Evolutionary conservation across 2,888 invertebrate genomes (phyloP).

Genomic region (Synanthedon andrenaeformis): DNA sequence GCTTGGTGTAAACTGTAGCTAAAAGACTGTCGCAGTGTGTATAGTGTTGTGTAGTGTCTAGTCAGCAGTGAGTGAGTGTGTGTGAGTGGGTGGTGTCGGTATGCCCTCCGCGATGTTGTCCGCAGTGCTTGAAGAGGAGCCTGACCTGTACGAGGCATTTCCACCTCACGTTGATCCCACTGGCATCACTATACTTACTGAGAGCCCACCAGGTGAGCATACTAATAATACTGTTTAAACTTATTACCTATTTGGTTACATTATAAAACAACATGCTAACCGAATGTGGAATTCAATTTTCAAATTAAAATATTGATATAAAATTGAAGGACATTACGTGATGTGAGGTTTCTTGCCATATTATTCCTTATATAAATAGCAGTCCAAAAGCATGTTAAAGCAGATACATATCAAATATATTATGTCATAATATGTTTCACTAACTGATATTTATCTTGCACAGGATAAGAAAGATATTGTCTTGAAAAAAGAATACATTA

Average conservation of each 20-base stretch:
- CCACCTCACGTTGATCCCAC: constrained; percentile 85
- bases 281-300: background rate
- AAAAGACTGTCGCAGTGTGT: constrained; percentile 35
- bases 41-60: constrained; percentile 58
- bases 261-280: too few species aligned
- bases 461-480: too few species aligned
- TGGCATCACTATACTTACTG: constrained; percentile 79
- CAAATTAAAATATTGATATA: background rate
- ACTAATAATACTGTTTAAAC: background rate
- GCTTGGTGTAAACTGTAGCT: constrained; percentile 54
- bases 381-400: too few species aligned
- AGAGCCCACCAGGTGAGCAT: constrained; percentile 69
- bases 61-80: constrained; percentile 35
- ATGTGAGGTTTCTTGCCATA: too few species aligned
- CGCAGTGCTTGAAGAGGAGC: constrained; percentile 79
- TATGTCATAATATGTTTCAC: too few species aligned
- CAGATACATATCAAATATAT: too few species aligned
- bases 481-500: too few species aligned
- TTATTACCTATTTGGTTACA: too few species aligned
- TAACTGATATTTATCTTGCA: too few species aligned
- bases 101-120: constrained; percentile 78
- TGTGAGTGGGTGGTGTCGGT: constrained; percentile 42
- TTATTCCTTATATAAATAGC: too few species aligned
- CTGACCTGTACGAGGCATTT: constrained; percentile 82
- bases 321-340: too few species aligned